phyloP scores from a whole-genome alignment of 2,797 vertebrate genomes.

The Lagodon rhomboides region DNA sequence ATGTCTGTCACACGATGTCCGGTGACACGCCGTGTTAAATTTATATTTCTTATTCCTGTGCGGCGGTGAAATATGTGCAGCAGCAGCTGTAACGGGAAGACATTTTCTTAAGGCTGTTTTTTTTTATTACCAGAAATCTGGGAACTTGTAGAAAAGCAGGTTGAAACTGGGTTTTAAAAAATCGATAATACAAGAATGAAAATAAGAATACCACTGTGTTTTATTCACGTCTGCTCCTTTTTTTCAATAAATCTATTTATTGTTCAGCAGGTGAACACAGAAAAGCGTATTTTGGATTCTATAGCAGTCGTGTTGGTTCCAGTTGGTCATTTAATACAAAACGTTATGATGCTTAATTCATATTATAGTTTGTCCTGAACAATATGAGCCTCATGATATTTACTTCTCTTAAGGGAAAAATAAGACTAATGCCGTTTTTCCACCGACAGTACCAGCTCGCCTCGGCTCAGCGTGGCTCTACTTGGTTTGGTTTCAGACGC shows the following conservation, averaged over 20 bases:
- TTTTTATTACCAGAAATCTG: too few relatives aligned
- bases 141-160: background rate
- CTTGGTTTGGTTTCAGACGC: too few relatives aligned
- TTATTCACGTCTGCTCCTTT: background rate
- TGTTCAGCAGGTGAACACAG: background rate
- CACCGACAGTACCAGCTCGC: too few relatives aligned
- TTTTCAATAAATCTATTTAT: background rate
- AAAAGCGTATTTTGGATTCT: background rate
- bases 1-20: conserved; percentile 20
- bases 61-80: background rate
- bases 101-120: background rate
- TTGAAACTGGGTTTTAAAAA: background rate
- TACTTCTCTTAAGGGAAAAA: background rate
- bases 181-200: background rate
- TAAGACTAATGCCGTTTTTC: too few relatives aligned
- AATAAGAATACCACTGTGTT: too few relatives aligned
- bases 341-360: background rate
- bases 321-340: background rate
- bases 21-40: background rate
- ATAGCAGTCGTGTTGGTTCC: background rate
- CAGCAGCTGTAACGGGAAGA: background rate
- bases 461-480: too few relatives aligned
- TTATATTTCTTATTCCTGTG: background rate
- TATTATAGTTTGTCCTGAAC: background rate
- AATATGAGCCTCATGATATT: background rate